Evolutionary conservation across 2,888 invertebrate genomes (phyloP), one percentile per base, ranked within the genome.

Genomic region (Epicampocera succincta): DNA sequence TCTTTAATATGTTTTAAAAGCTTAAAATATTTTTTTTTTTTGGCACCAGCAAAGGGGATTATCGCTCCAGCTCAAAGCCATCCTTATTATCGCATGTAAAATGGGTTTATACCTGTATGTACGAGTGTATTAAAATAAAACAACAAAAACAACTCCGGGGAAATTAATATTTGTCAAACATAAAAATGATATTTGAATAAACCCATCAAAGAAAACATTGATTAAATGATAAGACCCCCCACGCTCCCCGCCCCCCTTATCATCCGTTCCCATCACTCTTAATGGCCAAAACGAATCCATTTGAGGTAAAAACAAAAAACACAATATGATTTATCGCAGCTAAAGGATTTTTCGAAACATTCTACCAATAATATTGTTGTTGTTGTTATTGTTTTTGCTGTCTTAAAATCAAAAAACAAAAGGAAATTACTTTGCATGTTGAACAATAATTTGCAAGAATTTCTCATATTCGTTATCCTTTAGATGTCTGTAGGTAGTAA

Each of bases 391-490:
- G 46, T 77, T 60, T 38, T 73, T 63, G 48, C 25, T 58, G 5
- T n/a, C 69, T 80, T 21, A 25, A 40, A 65, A 65, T 63, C 40
- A 60, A 11, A 44, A 66, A 58, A 81, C n/a, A n/a, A n/a, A n/a
- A n/a, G n/a, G n/a, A n/a, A n/a, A n/a, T 61, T 19, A 11, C 56
- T 73, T 69, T 68, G 77, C 81, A 73, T 81, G 81, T 60, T 73
- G 33, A 56, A 50, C 42, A 63, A 56, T 58, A 73, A 77, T 81
- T 81, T 81, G 63, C 73, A 42, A 73, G 61, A 73, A 52, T 17
- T 0, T 72, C 50, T 19, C 1, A n/a, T 58, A 58, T n/a, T n/a
- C 33, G n/a, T 38, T 21, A 15, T 17, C 42, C 6, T 21, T 21
- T 60, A 11, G 12, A 6, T 3, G 17, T 50, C 19, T 19, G 19